Evolutionary conservation across 2,113 vertebrate genomes (phyloP).

Genomic region (Emydocephalus ijimae): DNA sequence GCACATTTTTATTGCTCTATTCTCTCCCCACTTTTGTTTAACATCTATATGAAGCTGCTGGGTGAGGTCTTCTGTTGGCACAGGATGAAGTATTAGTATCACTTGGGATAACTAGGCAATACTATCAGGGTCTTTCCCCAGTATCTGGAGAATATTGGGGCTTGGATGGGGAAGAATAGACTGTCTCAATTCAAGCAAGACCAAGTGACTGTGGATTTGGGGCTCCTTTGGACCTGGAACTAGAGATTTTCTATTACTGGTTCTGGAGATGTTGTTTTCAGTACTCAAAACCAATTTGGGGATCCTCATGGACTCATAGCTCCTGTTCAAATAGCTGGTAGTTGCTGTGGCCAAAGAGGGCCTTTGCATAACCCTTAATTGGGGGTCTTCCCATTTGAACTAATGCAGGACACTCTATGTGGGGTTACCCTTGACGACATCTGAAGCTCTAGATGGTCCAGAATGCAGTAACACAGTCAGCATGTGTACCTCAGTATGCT

Average conservation of each 20-base stretch:
- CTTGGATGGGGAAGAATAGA: neutral
- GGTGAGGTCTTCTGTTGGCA: neutral
- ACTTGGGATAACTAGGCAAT: neutral
- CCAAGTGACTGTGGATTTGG: neutral
- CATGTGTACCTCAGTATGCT: neutral
- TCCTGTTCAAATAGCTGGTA: neutral
- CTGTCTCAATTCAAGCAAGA: neutral
- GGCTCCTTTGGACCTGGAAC: neutral
- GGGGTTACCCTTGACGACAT: neutral
- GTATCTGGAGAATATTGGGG: neutral
- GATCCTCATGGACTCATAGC: neutral
- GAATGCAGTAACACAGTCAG: neutral
- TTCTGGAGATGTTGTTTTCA: neutral
- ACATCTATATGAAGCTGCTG: neutral
- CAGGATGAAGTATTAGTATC: neutral
- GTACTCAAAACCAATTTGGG: neutral
- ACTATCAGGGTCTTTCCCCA: neutral
- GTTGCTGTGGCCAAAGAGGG: neutral
- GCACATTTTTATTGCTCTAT: neutral
- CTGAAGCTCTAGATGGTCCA: neutral
- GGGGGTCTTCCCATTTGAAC: neutral
- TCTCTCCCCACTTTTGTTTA: neutral
- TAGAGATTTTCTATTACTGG: neutral
- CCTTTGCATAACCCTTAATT: neutral
- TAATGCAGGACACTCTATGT: neutral